Evolutionary conservation across 2,888 invertebrate genomes (phyloP).

Genomic region (Iselma pallidipennis): DNA sequence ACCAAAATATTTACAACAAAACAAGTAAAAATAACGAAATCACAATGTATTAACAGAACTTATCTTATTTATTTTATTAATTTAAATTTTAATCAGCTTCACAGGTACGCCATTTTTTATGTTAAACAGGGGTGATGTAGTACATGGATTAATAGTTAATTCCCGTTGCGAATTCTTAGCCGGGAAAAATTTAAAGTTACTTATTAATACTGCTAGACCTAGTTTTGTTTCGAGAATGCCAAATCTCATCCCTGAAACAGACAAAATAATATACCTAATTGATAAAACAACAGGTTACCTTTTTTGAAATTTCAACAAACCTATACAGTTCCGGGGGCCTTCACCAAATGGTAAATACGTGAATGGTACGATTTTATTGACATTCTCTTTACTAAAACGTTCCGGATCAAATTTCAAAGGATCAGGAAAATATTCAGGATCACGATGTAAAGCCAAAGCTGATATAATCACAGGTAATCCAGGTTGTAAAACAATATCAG

Average conservation of each 20-base stretch:
- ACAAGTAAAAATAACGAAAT: no score
- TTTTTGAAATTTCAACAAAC: slow-evolving; percentile 19
- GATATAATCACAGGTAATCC: slow-evolving; percentile 46
- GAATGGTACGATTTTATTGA: no score
- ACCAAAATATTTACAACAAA: no score
- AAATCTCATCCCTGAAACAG: slow-evolving; percentile 26
- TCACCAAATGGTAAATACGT: no score
- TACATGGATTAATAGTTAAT: slow-evolving; percentile 12
- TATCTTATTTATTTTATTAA: no score
- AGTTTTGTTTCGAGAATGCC: slow-evolving; percentile 31
- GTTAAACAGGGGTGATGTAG: slow-evolving; percentile 12
- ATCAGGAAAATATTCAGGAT: slow-evolving; percentile 27
- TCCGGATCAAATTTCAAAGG: no score
- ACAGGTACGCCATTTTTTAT: slow-evolving; percentile 17
- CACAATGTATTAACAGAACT: no score
- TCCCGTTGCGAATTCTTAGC: slow-evolving; percentile 21
- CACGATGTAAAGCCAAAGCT: slow-evolving; percentile 22
- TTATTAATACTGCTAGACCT: no score
- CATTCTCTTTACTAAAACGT: no score
- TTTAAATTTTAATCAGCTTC: not conserved
- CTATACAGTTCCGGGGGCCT: no score
- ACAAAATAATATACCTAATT: not conserved
- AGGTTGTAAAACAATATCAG: slow-evolving; percentile 41
- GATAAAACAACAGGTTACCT: no score
- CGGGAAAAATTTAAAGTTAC: slow-evolving; percentile 21